phyloP scores from a whole-genome alignment of 2,797 vertebrate species.

The Graptemys geographica region DNA sequence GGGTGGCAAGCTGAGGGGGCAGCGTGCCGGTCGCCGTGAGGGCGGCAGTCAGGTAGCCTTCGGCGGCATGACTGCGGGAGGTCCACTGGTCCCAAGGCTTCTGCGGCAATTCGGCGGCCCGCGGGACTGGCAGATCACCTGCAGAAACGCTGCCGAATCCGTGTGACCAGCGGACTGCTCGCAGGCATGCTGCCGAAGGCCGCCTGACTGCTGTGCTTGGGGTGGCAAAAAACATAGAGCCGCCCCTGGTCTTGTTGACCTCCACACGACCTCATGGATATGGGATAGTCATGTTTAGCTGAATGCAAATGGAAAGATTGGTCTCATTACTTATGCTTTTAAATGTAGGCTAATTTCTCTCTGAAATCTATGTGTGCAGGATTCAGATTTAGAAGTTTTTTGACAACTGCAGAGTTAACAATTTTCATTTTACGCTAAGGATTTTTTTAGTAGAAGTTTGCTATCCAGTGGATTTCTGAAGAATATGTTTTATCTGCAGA shows the following conservation, averaged over 20 bases:
- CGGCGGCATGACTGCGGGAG: too few relatives aligned
- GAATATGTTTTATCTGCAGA: background rate
- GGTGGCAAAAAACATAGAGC: too few relatives aligned
- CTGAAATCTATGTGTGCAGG: slow-evolving; percentile 20
- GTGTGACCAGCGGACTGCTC: too few relatives aligned
- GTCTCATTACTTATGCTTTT: slow-evolving; percentile 53
- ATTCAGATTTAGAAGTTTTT: slow-evolving; percentile 14
- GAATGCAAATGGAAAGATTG: background rate
- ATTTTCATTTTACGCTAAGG: background rate
- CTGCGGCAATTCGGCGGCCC: too few relatives aligned
- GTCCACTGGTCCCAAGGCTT: too few relatives aligned
- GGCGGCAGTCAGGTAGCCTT: too few relatives aligned
- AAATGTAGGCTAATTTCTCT: slow-evolving; percentile 48
- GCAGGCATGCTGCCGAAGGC: too few relatives aligned
- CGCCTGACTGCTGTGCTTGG: too few relatives aligned
- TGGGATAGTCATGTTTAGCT: background rate
- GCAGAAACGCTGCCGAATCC: too few relatives aligned
- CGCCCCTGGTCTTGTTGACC: slow-evolving; percentile 1
- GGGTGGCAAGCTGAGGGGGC: too few relatives aligned
- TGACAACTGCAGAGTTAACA: background rate
- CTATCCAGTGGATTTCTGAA: background rate
- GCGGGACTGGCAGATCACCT: too few relatives aligned
- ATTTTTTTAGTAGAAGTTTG: background rate
- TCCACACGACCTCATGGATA: background rate
- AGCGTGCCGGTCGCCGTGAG: too few relatives aligned